Conservation (phyloP, 2,797 vertebrate genomes). For the Propithecus deckenii region DNA sequence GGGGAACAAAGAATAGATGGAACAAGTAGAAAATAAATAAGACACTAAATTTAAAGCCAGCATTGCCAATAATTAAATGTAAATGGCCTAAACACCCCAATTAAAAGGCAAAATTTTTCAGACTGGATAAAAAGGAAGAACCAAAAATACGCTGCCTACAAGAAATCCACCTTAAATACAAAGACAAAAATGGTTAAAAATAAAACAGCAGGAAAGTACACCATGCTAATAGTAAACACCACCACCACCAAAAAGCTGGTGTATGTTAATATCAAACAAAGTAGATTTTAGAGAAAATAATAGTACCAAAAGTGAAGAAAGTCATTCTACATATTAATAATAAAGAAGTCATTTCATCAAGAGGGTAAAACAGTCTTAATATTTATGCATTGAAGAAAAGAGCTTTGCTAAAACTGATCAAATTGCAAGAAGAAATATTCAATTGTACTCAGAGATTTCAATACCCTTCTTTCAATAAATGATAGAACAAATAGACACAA, state of each 20-base stretch:
- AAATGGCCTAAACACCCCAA: background rate
- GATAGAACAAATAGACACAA: background rate
- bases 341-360: background rate
- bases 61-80: background rate
- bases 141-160: background rate
- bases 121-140: background rate
- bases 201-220: background rate
- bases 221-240: background rate
- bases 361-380: background rate
- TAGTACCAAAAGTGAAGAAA: background rate
- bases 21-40: background rate
- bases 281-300: background rate
- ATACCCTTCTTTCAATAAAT: background rate
- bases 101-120: background rate
- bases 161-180: background rate
- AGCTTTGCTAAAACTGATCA: background rate
- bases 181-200: background rate
- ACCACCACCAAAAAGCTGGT: background rate
- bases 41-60: background rate
- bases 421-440: background rate
- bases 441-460: background rate
- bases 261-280: background rate
- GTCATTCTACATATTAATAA: background rate
- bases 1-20: background rate
- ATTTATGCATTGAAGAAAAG: background rate